These are phyloP conservation scores for Struthidea cinerea DNA, from an alignment of 2,113 vertebrate species.

Conservation along the genomic window DNA sequence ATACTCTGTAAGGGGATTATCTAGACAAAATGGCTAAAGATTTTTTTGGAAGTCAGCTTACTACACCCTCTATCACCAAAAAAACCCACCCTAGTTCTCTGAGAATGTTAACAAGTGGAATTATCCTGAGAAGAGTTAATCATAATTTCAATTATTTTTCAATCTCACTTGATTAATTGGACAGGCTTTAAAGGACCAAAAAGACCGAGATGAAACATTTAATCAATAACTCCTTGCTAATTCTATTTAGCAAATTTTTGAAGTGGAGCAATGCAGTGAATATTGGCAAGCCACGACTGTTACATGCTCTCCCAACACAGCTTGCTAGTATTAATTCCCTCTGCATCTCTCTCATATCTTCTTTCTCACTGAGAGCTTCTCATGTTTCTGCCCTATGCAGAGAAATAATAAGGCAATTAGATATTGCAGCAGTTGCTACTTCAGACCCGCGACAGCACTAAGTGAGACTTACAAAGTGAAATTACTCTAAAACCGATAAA, in stretches of 20 bases:
- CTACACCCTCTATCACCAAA: neutral
- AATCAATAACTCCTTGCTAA: neutral
- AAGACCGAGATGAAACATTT: neutral
- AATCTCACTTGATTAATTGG: neutral
- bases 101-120: neutral
- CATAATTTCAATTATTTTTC: neutral
- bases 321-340: neutral
- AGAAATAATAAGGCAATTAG: neutral
- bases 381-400: neutral
- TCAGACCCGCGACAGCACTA: rapidly evolving
- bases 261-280: neutral
- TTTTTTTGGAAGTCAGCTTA: neutral
- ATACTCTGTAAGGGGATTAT: neutral
- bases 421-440: neutral
- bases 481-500: neutral
- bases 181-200: neutral
- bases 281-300: neutral
- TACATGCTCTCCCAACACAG: neutral
- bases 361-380: neutral
- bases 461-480: neutral
- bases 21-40: neutral
- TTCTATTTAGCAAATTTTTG: neutral
- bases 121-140: neutral
- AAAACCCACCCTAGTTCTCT: neutral
- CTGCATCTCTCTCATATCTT: neutral